These are phyloP conservation scores for Arremon aurantiirostris DNA, from an alignment of 2,797 vertebrate species.

Conservation along the genomic window DNA sequence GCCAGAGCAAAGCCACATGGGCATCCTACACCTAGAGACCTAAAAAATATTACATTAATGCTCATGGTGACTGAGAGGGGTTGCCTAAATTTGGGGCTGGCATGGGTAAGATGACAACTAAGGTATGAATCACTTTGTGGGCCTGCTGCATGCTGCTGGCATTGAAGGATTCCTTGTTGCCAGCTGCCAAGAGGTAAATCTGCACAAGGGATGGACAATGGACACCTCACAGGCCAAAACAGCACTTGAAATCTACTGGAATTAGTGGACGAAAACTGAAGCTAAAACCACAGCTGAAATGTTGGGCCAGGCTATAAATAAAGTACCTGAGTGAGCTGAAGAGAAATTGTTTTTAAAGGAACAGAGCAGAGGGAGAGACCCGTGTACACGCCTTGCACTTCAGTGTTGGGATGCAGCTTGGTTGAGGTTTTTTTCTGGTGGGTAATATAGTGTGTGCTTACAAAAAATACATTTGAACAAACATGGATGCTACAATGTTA, in stretches of 20 bases:
- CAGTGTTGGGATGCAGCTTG: not conserved
- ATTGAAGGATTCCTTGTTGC: not conserved
- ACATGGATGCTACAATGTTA: not conserved
- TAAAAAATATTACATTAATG: not conserved
- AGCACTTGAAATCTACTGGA: not conserved
- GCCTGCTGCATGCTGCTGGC: not conserved
- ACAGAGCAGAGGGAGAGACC: not conserved
- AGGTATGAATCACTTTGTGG: not conserved
- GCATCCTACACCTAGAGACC: not conserved
- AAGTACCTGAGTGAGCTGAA: not conserved
- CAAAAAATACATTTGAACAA: not conserved
- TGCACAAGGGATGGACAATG: not conserved
- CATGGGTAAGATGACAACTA: not conserved
- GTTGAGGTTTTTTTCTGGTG: not conserved
- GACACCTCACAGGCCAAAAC: not conserved
- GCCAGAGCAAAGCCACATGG: not conserved
- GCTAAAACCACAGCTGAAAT: not conserved
- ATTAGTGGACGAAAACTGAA: not conserved
- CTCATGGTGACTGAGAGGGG: not conserved
- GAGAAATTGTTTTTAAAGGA: not conserved
- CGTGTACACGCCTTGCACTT: not conserved
- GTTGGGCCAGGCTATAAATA: not conserved
- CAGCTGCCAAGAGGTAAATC: not conserved
- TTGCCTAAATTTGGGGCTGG: not conserved
- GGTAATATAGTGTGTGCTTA: not conserved